Evolutionary conservation across 1,140 invertebrate genomes (phyloP).

Genomic region (Meteorus sp.): DNA sequence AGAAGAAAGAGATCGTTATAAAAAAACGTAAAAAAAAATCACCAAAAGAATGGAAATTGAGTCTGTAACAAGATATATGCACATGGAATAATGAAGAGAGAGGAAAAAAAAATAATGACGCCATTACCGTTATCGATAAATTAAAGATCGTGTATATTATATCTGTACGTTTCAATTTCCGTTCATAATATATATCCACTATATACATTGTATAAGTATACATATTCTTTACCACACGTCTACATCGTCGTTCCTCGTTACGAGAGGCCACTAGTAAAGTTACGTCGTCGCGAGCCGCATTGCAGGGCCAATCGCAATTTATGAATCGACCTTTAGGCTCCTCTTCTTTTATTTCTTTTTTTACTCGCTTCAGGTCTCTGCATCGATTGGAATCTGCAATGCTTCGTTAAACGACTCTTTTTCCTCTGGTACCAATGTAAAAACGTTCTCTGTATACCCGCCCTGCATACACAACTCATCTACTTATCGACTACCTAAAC

Average conservation of each 20-base stretch:
- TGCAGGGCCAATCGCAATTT: slow-evolving; percentile 30
- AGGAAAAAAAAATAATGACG: neutral
- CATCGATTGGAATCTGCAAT: slow-evolving; percentile 31
- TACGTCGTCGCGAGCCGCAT: slow-evolving; percentile 20
- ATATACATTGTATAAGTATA: neutral
- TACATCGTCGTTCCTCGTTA: slow-evolving; percentile 13
- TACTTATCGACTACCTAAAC: too few species aligned
- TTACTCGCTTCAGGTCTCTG: too few species aligned
- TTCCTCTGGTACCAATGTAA: slow-evolving; percentile 12
- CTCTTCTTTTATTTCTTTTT: slow-evolving; percentile 3
- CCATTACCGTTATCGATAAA: slow-evolving; percentile 28
- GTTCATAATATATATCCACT: neutral
- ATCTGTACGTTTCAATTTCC: slow-evolving; percentile 26
- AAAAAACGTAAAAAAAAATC: too few species aligned
- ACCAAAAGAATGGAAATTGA: neutral
- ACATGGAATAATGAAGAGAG: neutral
- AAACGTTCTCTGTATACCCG: neutral
- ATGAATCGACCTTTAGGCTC: slow-evolving; percentile 28
- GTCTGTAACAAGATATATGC: neutral
- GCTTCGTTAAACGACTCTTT: slow-evolving; percentile 31
- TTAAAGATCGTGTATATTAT: slow-evolving; percentile 28
- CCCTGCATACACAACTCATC: slow-evolving; percentile 11
- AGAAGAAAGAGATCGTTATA: too few species aligned
- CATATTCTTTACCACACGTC: slow-evolving; percentile 7
- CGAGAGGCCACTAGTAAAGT: neutral